These are phyloP conservation scores for Vanessa tameamea DNA, from an alignment of 1,140 invertebrate genomes.

Conservation along the genomic window DNA sequence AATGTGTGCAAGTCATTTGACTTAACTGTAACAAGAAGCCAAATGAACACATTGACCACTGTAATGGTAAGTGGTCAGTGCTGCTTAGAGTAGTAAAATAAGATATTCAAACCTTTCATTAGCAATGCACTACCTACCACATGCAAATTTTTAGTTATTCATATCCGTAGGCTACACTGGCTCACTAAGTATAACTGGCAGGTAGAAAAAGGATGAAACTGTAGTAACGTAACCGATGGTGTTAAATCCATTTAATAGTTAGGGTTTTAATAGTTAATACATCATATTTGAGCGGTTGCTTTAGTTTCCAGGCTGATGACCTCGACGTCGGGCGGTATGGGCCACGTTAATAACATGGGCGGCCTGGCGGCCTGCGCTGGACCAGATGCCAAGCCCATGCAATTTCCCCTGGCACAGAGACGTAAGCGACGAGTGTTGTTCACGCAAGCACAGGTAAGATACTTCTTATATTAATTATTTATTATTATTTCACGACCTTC, in stretches of 20 bases:
- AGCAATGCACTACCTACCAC: too few relatives aligned
- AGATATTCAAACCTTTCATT: too few relatives aligned
- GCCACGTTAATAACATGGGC: constrained; percentile 93
- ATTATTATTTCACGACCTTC: too few relatives aligned
- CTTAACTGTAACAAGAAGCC: background rate
- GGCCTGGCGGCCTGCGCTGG: constrained; percentile 88
- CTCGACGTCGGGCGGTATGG: constrained; percentile 88
- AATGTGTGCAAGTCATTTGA: background rate
- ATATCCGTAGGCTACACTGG: too few relatives aligned
- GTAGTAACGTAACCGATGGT: too few relatives aligned
- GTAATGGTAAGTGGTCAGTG: too few relatives aligned
- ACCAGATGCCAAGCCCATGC: constrained; percentile 92
- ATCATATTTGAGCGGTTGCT: constrained; percentile 78
- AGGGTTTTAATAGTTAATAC: background rate
- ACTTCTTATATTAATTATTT: too few relatives aligned
- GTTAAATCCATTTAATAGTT: background rate
- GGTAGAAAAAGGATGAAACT: too few relatives aligned
- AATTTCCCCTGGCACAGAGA: constrained; percentile 93
- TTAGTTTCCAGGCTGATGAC: constrained; percentile 94
- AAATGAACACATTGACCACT: too few relatives aligned
- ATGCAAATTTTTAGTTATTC: too few relatives aligned
- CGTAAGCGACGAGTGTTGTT: constrained; percentile 98
- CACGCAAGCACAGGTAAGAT: constrained; percentile 94
- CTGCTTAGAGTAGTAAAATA: too few relatives aligned
- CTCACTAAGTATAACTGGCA: too few relatives aligned